phyloP scores from a whole-genome alignment of 92 coral and sea anemone species.

The Diadumene lineata region DNA sequence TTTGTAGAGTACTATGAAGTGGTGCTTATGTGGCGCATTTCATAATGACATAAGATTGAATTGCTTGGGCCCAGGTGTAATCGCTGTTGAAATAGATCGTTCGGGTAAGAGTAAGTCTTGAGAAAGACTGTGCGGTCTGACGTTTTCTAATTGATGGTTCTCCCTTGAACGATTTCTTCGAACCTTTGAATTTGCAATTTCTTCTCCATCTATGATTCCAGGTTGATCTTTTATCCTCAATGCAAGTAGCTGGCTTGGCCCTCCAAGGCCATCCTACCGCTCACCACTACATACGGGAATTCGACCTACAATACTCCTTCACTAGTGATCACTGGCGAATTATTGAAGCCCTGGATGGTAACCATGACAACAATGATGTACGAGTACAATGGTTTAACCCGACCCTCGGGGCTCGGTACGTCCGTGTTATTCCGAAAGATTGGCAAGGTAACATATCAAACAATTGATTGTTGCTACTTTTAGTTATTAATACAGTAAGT shows the following conservation, averaged over 20 bases:
- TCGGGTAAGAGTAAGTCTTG: too few relatives aligned
- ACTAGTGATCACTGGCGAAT: slow-evolving; percentile 38
- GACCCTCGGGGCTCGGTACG: slow-evolving; percentile 28
- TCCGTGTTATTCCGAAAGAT: slow-evolving; percentile 13
- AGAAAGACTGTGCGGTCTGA: too few relatives aligned
- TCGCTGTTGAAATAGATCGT: too few relatives aligned
- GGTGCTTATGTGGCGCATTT: too few relatives aligned
- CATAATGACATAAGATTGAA: too few relatives aligned
- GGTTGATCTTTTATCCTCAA: slow-evolving; percentile 15
- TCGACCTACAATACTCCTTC: slow-evolving; percentile 17
- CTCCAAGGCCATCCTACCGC: slow-evolving; percentile 22
- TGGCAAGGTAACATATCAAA: too few relatives aligned
- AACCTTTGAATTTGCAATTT: not conserved
- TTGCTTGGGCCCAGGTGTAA: too few relatives aligned
- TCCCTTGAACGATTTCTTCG: too few relatives aligned
- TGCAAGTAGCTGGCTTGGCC: slow-evolving; percentile 27
- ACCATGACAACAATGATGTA: slow-evolving; percentile 11
- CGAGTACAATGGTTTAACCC: slow-evolving; percentile 23
- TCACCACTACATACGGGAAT: slow-evolving; percentile 14
- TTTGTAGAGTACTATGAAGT: too few relatives aligned
- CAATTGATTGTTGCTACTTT: too few relatives aligned
- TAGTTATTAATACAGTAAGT: too few relatives aligned
- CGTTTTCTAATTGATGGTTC: too few relatives aligned
- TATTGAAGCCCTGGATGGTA: slow-evolving; percentile 14
- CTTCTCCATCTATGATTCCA: not conserved